Percentiles rank a stretch among this genome's conserved stretches.
Evolutionary conservation across 1,140 invertebrate species (phyloP).

Genomic region (Triops cancriformis): DNA sequence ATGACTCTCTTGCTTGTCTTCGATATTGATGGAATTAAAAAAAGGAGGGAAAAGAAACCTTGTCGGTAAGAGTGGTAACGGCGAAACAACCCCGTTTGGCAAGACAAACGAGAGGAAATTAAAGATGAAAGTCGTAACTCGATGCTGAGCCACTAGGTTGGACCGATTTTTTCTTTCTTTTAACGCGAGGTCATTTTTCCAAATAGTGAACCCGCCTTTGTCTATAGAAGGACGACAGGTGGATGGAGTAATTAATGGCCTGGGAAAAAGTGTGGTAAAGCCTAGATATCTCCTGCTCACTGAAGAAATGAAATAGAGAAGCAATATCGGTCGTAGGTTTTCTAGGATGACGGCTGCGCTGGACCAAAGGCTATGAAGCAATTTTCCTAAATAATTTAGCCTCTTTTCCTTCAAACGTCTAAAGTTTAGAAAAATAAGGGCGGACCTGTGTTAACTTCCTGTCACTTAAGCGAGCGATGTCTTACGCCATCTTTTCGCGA

Average conservation of each 20-base stretch:
- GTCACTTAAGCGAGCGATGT: too few species aligned
- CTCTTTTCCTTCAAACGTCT: too few species aligned
- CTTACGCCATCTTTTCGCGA: too few species aligned
- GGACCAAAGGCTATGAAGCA: neutral
- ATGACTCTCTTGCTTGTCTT: neutral
- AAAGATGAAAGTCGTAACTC: neutral
- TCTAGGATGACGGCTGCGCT: neutral
- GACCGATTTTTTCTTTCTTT: neutral
- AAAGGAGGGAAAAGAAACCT: neutral
- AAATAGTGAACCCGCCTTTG: conserved; percentile 2
- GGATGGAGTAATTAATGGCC: conserved; percentile 9
- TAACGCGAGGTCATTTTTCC: neutral
- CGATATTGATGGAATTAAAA: neutral
- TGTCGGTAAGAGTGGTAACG: neutral
- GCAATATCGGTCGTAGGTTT: neutral
- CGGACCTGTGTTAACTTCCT: too few species aligned
- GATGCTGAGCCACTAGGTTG: neutral
- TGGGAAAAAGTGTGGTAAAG: conserved; percentile 1
- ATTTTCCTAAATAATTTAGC: too few species aligned
- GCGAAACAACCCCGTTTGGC: neutral
- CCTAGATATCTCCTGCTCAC: neutral
- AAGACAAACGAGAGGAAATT: neutral
- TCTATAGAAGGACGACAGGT: conserved; percentile 4
- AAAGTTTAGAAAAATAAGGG: neutral
- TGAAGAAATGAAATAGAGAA: neutral